Conservation (phyloP, 1,140 invertebrate genomes). For the Mycetomoellerius zeteki region DNA sequence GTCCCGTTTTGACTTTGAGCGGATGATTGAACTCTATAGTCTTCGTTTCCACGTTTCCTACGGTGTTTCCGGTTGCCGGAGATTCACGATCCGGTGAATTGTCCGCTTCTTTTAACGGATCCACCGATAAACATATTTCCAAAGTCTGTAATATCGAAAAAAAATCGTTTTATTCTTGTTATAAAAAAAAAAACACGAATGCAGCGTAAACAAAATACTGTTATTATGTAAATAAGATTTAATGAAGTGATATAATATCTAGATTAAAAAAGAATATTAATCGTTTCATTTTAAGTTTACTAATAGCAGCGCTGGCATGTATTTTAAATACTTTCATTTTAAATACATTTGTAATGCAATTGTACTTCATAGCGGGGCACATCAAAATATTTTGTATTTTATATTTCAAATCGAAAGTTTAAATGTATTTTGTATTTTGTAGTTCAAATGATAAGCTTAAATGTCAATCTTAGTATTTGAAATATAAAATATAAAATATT, state of each 20-base stretch:
- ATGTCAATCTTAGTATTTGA: too few species aligned
- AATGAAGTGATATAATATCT: not conserved
- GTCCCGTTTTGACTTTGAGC: conserved; percentile 92
- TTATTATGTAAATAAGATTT: conserved; percentile 2
- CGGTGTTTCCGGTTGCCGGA: conserved; percentile 88
- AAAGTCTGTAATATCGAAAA: conserved; percentile 89
- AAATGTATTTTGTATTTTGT: too few species aligned
- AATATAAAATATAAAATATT: too few species aligned
- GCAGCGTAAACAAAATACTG: not conserved
- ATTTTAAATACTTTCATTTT: too few species aligned
- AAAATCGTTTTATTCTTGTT: not conserved
- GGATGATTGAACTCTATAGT: conserved; percentile 86
- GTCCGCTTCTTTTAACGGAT: conserved; percentile 93
- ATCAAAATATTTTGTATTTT: too few species aligned
- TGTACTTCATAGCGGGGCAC: too few species aligned
- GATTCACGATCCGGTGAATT: conserved; percentile 93
- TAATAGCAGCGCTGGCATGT: not conserved
- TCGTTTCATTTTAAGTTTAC: not conserved
- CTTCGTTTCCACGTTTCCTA: conserved; percentile 87
- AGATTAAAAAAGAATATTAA: conserved; percentile 7
- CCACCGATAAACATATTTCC: conserved; percentile 96
- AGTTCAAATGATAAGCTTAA: too few species aligned
- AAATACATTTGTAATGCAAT: too few species aligned
- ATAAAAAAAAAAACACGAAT: not conserved
- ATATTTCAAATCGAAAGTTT: too few species aligned